Percentiles rank a stretch among this genome's conserved stretches.
These are phyloP conservation scores for Matsumyia berberina DNA, from an alignment of 2,888 invertebrate genomes.

Conservation along the genomic window DNA sequence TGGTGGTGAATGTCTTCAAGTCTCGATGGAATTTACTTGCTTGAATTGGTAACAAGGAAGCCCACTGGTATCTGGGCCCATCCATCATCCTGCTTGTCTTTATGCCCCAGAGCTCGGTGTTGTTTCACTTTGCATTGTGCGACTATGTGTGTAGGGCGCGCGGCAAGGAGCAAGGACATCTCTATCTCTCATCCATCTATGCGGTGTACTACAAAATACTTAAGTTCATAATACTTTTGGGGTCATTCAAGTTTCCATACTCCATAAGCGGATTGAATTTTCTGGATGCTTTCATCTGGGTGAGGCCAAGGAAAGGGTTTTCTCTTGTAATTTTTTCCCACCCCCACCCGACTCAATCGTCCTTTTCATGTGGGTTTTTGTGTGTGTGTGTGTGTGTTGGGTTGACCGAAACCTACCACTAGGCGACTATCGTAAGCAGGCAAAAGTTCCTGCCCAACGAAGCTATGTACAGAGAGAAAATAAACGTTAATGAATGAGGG, in stretches of 20 bases:
- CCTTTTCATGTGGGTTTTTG: background rate
- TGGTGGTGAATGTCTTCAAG: conserved; percentile 54
- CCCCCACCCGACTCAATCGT: background rate
- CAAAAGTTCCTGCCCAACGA: conserved; percentile 53
- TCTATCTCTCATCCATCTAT: conserved; percentile 46
- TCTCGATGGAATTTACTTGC: conserved; percentile 72
- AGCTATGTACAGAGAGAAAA: conserved; percentile 58
- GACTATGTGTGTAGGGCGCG: conserved; percentile 19
- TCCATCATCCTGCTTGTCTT: conserved; percentile 50
- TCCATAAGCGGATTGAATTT: conserved; percentile 76
- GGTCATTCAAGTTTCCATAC: conserved; percentile 75
- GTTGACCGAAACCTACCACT: conserved; percentile 42
- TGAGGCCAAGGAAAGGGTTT: conserved; percentile 55
- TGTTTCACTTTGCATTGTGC: conserved; percentile 64
- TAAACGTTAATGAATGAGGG: conserved; percentile 75
- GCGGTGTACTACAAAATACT: conserved; percentile 74
- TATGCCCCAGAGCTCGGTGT: conserved; percentile 33
- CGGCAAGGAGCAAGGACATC: conserved; percentile 42
- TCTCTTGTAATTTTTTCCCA: conserved; percentile 5
- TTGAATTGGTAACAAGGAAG: conserved; percentile 55
- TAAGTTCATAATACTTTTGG: conserved; percentile 76
- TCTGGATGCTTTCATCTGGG: conserved; percentile 74
- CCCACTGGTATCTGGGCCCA: conserved; percentile 18
- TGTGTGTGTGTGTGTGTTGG: conserved; percentile 30
- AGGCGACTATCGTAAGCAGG: conserved; percentile 23